These are phyloP conservation scores for Tetrax tetrax DNA, from an alignment of 2,113 vertebrate genomes.

Conservation along the genomic window DNA sequence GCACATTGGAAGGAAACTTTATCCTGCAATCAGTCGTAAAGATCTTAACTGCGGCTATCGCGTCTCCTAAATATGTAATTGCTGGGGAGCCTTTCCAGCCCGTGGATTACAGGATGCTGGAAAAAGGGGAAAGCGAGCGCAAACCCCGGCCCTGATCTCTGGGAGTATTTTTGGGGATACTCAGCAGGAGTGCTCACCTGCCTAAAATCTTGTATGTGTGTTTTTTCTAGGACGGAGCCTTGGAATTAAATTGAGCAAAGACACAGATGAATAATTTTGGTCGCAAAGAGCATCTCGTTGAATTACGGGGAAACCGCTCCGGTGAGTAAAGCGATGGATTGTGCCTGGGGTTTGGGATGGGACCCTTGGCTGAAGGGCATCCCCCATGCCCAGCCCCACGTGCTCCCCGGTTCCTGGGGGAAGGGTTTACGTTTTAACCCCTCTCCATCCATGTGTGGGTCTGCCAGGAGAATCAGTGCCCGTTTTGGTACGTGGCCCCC, in stretches of 20 bases:
- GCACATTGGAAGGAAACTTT: slow-evolving; percentile 63
- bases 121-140: background rate
- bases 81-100: slow-evolving; percentile 51
- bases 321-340: background rate
- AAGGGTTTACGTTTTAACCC: background rate
- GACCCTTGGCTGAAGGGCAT: background rate
- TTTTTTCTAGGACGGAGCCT: background rate
- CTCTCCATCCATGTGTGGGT: background rate
- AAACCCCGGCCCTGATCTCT: background rate
- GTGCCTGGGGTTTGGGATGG: background rate
- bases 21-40: slow-evolving; percentile 43
- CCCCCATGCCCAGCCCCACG: fast-evolving
- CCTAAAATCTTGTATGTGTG: fast-evolving
- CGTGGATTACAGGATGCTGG: slow-evolving; percentile 22
- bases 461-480: background rate
- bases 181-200: background rate
- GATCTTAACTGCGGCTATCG: slow-evolving; percentile 65
- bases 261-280: background rate
- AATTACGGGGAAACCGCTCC: background rate
- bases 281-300: background rate
- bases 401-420: background rate
- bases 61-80: slow-evolving; percentile 55
- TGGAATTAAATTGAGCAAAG: background rate
- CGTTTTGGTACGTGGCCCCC: background rate
- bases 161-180: background rate